Evolutionary conservation across 1,140 invertebrate genomes (phyloP).

Genomic region (Eurosta solidaginis): DNA sequence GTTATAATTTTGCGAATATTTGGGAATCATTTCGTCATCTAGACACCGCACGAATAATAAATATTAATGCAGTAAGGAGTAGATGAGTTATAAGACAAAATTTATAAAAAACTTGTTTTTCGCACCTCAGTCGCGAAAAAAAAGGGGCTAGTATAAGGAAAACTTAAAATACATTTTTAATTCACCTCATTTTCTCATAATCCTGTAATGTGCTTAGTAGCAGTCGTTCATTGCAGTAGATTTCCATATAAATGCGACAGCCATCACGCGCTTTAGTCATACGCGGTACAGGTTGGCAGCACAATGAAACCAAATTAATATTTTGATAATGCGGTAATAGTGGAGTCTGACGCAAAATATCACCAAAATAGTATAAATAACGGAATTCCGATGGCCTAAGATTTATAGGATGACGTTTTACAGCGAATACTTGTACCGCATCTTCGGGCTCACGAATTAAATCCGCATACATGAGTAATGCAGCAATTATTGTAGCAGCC

Average conservation of each 20-base stretch:
- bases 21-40: no score
- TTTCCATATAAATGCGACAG: conserved; percentile 89
- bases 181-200: conserved; percentile 78
- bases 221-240: conserved; percentile 86
- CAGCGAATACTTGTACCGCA: conserved; percentile 85
- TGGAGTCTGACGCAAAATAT: conserved; percentile 59
- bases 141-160: no score
- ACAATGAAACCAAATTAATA: conserved; percentile 75
- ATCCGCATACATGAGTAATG: conserved; percentile 80
- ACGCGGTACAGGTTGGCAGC: conserved; percentile 83
- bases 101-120: no score
- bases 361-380: conserved; percentile 82
- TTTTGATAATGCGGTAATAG: conserved; percentile 76
- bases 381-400: conserved; percentile 82
- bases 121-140: no score
- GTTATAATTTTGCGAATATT: no score
- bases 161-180: background rate
- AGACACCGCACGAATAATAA: no score
- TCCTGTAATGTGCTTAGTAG: conserved; percentile 82
- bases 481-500: conserved; percentile 75
- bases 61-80: no score
- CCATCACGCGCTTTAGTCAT: conserved; percentile 94
- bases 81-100: no score
- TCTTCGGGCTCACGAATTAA: conserved; percentile 79
- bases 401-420: conserved; percentile 79